A percentile compares a stretch with the other conserved stretches of the same genome.
phyloP scores from a whole-genome alignment of 1,140 invertebrate species.

The Drosophila orena region DNA sequence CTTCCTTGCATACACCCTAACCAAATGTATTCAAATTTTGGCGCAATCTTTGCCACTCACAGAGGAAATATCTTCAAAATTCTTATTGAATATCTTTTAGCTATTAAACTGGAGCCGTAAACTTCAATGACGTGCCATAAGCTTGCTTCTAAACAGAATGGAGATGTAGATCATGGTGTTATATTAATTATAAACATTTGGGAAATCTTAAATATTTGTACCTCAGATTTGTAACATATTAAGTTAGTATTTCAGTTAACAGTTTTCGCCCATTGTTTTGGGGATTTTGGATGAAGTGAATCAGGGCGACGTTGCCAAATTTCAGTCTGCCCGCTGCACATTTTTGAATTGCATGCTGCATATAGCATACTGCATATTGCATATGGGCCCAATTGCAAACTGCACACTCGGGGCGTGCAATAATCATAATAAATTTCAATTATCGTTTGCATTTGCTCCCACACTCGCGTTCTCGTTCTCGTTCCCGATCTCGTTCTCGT shows the following conservation, averaged over 20 bases:
- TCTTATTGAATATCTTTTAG: no score
- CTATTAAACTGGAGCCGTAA: no score
- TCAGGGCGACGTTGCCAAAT: conserved; percentile 68
- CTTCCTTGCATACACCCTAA: conserved; percentile 1
- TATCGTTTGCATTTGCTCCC: conserved; percentile 70
- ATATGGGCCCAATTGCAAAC: conserved; percentile 38
- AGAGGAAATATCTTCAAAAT: neutral
- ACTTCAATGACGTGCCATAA: no score
- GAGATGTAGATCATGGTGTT: no score
- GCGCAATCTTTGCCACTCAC: neutral
- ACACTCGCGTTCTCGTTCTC: conserved; percentile 20
- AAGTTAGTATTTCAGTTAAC: neutral
- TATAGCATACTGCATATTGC: conserved; percentile 44
- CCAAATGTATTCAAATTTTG: neutral
- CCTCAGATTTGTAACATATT: neutral
- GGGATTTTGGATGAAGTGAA: conserved; percentile 23
- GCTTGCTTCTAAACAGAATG: no score
- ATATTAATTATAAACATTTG: no score
- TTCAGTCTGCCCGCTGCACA: conserved; percentile 40
- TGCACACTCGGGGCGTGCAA: conserved; percentile 60
- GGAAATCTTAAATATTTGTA: no score
- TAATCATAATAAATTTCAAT: conserved; percentile 85
- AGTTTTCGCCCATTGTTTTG: conserved; percentile 3
- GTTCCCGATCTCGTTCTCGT: conserved; percentile 9
- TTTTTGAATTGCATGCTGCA: conserved; percentile 21